Percentiles rank a stretch among this genome's conserved stretches.
Evolutionary conservation across 1,140 invertebrate genomes (phyloP).

Genomic region (Myzus persicae): DNA sequence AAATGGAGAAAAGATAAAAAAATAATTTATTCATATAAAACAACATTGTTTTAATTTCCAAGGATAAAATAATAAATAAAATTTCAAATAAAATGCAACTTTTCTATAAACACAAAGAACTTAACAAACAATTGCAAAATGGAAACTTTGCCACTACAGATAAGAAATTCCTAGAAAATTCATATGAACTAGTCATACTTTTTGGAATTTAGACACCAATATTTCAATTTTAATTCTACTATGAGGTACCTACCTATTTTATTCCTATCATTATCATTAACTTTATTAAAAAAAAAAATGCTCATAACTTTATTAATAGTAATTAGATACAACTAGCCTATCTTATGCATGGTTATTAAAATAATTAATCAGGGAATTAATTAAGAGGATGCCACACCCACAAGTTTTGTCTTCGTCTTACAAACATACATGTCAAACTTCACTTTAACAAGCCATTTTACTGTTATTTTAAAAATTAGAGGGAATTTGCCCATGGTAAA

Average conservation of each 20-base stretch:
- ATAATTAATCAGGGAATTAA: not conserved
- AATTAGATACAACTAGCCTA: too few species aligned
- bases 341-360: not conserved
- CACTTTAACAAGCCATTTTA: too few species aligned
- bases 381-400: too few species aligned
- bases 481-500: too few species aligned
- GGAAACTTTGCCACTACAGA: not conserved
- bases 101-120: not conserved
- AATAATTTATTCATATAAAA: not conserved
- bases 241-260: not conserved
- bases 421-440: too few species aligned
- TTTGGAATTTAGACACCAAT: not conserved
- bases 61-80: conserved; percentile 15
- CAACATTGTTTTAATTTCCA: not conserved
- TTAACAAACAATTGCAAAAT: not conserved
- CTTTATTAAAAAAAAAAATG: not conserved
- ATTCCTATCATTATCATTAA: not conserved
- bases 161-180: not conserved
- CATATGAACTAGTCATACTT: not conserved
- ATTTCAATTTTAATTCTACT: not conserved
- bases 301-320: not conserved
- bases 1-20: not conserved
- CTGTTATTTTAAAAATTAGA: too few species aligned
- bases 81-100: not conserved
- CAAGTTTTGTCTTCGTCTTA: too few species aligned